Base-by-base conservation (phyloP, 2,113 vertebrate species). In the Callaeas wilsoni region DNA sequence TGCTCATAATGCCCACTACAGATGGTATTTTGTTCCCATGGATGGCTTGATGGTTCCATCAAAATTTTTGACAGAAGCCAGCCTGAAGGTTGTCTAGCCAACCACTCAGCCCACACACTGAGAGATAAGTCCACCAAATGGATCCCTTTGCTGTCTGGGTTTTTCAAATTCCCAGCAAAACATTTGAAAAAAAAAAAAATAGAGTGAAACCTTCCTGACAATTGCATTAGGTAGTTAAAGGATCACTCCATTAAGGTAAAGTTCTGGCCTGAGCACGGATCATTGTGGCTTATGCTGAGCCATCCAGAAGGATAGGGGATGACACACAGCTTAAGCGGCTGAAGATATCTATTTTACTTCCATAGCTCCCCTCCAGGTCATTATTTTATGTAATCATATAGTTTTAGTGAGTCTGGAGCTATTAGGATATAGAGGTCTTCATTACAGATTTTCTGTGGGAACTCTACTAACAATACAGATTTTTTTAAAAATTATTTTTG, bases 41-140 rank as follows among this genome's bases (percentile, higher is more conserved):
- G 65, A 94, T 19, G 33, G 63, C 41, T 12, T 78, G 39, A 67
- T 81, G 17, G 35, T 63, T 93, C 76, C 2, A 0, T 92, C 35
- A 90, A 74, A 59, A 68, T 77, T 81, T 94, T 60, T 95, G 41
- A 84, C 69, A 92, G 91, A 86, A 90, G 35, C 68, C 79, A 92
- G 88, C 78, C 68, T 70, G 59, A 71, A 80, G 50, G 16, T 62
- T 93, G 90, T 90, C 86, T 86, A 63, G 63, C 88, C 88, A 92
- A 67, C 33, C 3, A 2, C 56, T 90, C 89, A 89, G 79, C 86
- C 79, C 92, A 81, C 79, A 41, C 42, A 10, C 55, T 57, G 55
- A 57, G 53, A 77, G 23, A 37, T 42, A 39, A 93, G 63, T 70
- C 68, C 42, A 69, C 39, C 35, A 93, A 94, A 87, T 64, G 49